Conservation (phyloP, 2,797 vertebrate genomes). For the Eutrigla gurnardus region DNA sequence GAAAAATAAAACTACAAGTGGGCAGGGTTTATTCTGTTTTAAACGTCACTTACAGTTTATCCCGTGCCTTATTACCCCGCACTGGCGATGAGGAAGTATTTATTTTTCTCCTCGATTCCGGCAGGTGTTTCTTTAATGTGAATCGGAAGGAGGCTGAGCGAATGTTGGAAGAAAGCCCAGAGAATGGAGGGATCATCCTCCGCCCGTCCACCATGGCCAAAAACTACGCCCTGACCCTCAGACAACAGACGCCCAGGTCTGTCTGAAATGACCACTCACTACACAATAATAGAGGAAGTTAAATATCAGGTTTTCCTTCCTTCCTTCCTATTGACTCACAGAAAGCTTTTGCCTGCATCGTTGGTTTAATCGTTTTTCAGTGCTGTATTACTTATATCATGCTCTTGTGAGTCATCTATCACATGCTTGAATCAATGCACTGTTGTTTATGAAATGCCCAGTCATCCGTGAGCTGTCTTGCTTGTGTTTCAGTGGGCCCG, state of each 20-base stretch:
- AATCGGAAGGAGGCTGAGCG: slow-evolving; percentile 81
- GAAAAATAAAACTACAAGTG: not conserved
- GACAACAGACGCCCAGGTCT: slow-evolving; percentile 66
- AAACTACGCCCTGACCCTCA: slow-evolving; percentile 85
- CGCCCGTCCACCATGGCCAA: slow-evolving; percentile 82
- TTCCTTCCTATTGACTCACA: too few species aligned
- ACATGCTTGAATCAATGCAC: not conserved
- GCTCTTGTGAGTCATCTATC: too few species aligned
- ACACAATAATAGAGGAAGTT: not conserved
- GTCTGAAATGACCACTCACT: slow-evolving; percentile 1
- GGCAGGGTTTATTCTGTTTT: not conserved
- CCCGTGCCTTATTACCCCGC: not conserved
- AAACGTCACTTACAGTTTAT: not conserved
- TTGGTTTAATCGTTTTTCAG: too few species aligned
- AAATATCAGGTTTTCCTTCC: not conserved
- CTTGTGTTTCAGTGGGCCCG: slow-evolving; percentile 66
- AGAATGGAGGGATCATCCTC: slow-evolving; percentile 85
- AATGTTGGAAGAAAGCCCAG: slow-evolving; percentile 83
- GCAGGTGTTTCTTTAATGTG: slow-evolving; percentile 79
- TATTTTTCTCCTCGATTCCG: not conserved
- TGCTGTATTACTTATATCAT: not conserved
- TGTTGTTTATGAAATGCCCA: not conserved
- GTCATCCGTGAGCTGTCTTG: not conserved
- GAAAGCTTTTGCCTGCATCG: not conserved
- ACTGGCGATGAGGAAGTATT: not conserved